These are phyloP conservation scores for Prenolepis imparis DNA, from an alignment of 2,888 invertebrate species.

Conservation along the genomic window DNA sequence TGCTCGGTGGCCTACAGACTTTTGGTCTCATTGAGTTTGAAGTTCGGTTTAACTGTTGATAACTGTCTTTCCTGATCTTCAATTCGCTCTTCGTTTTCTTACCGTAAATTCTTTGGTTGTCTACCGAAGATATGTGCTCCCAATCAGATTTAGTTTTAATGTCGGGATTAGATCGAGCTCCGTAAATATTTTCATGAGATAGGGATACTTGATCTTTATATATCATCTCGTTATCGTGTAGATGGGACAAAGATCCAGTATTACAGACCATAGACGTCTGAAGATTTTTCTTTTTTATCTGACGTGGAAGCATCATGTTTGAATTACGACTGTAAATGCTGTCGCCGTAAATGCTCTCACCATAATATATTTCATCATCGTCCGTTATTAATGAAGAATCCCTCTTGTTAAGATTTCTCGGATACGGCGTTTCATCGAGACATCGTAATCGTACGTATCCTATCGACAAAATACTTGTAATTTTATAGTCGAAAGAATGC, in stretches of 20 bases:
- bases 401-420: conserved; percentile 48
- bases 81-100: conserved; percentile 7
- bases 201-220: conserved; percentile 51
- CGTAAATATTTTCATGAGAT: conserved; percentile 50
- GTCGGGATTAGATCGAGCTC: conserved; percentile 16
- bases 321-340: conserved; percentile 71
- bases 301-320: conserved; percentile 8
- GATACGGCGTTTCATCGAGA: conserved; percentile 84
- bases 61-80: neutral
- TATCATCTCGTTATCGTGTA: conserved; percentile 80
- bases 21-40: conserved; percentile 25
- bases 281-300: neutral
- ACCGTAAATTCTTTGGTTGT: conserved; percentile 26
- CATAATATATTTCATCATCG: conserved; percentile 76
- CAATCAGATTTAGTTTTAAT: conserved; percentile 56
- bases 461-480: conserved; percentile 75
- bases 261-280: neutral
- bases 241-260: conserved; percentile 76
- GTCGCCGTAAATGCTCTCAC: conserved; percentile 71
- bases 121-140: conserved; percentile 62
- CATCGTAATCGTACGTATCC: conserved; percentile 89
- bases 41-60: neutral
- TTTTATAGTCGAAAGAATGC: neutral
- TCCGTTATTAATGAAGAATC: conserved; percentile 74
- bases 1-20: conserved; percentile 76